Conservation (phyloP, 2,113 vertebrate species). For the Catharus fuscescens region DNA sequence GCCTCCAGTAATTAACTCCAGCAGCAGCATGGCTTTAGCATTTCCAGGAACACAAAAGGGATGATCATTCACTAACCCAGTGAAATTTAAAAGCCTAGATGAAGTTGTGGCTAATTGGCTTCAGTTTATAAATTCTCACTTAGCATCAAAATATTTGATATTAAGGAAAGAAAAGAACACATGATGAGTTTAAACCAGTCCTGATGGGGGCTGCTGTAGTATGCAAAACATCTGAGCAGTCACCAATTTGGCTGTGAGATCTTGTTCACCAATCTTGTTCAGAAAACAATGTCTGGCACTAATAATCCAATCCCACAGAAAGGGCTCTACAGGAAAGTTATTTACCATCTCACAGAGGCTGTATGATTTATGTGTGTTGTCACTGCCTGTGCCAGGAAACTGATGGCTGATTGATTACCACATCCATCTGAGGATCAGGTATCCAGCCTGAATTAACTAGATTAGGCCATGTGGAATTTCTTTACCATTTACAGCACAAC, state of each 20-base stretch:
- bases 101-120: background rate
- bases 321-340: background rate
- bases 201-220: background rate
- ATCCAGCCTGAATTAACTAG: conserved; percentile 10
- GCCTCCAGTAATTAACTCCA: background rate
- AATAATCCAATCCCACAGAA: background rate
- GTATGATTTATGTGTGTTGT: conserved; percentile 4
- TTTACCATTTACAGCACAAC: background rate
- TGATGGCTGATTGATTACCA: conserved; percentile 29
- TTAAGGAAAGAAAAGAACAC: background rate
- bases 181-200: background rate
- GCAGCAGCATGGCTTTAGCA: background rate
- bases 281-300: conserved; percentile 14
- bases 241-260: background rate
- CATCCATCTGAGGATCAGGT: background rate
- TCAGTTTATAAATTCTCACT: background rate
- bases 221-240: background rate
- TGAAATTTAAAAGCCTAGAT: background rate
- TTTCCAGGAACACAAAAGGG: background rate
- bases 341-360: background rate
- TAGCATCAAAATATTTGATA: background rate
- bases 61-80: background rate
- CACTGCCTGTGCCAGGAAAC: background rate
- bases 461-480: background rate
- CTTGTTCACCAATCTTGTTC: background rate